phyloP scores from a whole-genome alignment of 1,140 invertebrate genomes.

The Anoplolepis gracilipes region DNA sequence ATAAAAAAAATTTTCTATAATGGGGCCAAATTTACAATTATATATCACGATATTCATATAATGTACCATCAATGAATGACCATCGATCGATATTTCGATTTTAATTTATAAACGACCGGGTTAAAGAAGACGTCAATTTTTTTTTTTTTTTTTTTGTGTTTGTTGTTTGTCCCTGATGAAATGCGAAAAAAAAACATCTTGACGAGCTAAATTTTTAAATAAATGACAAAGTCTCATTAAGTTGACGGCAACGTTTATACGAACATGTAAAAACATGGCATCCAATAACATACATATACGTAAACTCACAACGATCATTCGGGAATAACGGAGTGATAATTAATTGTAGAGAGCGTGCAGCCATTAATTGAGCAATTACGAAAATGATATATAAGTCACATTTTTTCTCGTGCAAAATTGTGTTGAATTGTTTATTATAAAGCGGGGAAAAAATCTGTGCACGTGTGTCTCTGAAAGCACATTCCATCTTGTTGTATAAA shows the following conservation, averaged over 20 bases:
- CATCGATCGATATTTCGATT: background rate
- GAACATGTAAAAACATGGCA: conserved; percentile 3
- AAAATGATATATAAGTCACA: background rate
- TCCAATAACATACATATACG: background rate
- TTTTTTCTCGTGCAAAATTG: background rate
- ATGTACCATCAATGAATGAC: background rate
- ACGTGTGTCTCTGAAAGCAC: background rate
- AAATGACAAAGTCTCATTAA: conserved; percentile 40
- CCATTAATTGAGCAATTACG: background rate
- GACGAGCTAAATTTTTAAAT: conserved; percentile 19
- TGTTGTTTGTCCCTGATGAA: background rate
- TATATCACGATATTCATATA: background rate
- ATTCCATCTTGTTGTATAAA: conserved; percentile 1
- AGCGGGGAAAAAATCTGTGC: background rate
- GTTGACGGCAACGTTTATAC: background rate
- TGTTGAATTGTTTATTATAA: too few species aligned
- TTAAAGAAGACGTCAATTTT: conserved; percentile 3
- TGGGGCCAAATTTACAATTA: background rate
- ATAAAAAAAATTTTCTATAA: background rate
- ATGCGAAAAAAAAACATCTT: background rate
- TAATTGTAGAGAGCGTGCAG: background rate
- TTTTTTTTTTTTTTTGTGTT: too few species aligned
- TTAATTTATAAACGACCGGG: background rate
- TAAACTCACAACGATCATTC: background rate
- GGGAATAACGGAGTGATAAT: conserved; percentile 6